phyloP scores from a whole-genome alignment of 2,888 invertebrate genomes.

The Philopedon plagiatum region DNA sequence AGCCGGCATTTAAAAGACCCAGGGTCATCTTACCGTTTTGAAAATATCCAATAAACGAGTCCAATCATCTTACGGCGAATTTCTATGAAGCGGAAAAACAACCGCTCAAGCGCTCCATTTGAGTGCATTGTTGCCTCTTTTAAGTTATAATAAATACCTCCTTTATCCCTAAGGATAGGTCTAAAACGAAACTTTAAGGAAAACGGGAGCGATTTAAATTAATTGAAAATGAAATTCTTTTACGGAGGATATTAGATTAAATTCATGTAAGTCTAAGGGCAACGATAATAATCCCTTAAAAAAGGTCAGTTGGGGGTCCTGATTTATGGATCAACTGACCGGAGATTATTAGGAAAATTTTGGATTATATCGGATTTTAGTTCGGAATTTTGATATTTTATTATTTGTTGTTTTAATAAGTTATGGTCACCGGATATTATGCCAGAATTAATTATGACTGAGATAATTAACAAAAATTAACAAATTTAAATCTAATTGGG shows the following conservation, averaged over 20 bases:
- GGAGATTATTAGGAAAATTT: conserved; percentile 40
- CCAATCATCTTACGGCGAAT: conserved; percentile 65
- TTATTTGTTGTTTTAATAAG: neutral
- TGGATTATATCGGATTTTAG: conserved; percentile 41
- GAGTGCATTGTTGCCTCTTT: conserved; percentile 60
- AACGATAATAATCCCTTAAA: conserved; percentile 49
- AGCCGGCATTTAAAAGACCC: conserved; percentile 39
- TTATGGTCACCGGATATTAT: neutral
- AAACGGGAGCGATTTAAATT: conserved; percentile 60
- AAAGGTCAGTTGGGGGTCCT: conserved; percentile 37
- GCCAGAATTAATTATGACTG: neutral
- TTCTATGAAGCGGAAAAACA: conserved; percentile 66
- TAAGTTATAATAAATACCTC: conserved; percentile 60
- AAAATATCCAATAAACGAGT: conserved; percentile 66
- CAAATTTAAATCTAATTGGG: too few relatives aligned
- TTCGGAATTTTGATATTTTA: conserved; percentile 20
- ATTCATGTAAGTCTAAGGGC: conserved; percentile 51
- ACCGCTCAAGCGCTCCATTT: conserved; percentile 63
- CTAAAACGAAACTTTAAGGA: conserved; percentile 58
- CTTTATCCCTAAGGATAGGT: conserved; percentile 52
- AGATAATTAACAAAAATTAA: too few relatives aligned
- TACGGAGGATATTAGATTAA: conserved; percentile 60
- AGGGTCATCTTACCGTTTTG: conserved; percentile 42
- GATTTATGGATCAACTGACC: conserved; percentile 40
- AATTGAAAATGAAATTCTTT: conserved; percentile 67